phyloP scores from a whole-genome alignment of 2,113 vertebrate species.

The Ameiurus melas region DNA sequence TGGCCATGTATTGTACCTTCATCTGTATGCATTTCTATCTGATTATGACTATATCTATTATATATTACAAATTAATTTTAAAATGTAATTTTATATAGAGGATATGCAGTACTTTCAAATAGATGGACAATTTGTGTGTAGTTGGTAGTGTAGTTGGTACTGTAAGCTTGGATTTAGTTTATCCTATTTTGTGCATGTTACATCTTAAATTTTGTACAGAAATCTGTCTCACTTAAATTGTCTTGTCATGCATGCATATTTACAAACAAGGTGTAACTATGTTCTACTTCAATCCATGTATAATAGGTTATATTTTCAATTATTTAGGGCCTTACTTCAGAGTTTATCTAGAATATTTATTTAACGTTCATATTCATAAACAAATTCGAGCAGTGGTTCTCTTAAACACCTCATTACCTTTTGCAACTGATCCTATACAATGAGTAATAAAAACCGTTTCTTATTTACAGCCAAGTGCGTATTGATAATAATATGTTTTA shows the following conservation, averaged over 20 bases:
- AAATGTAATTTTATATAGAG: neutral
- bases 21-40: neutral
- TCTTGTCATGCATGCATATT: neutral
- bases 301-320: neutral
- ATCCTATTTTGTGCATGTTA: neutral
- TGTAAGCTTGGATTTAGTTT: neutral
- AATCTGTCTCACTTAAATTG: neutral
- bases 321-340: neutral
- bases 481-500: constrained; percentile 1
- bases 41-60: neutral
- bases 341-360: neutral
- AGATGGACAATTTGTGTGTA: neutral
- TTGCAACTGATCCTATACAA: neutral
- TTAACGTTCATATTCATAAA: no score
- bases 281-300: neutral
- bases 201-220: neutral
- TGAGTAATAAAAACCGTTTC: neutral
- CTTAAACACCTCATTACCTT: neutral
- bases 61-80: neutral
- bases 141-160: neutral
- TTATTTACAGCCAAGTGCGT: neutral
- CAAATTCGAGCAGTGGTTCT: neutral
- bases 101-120: neutral
- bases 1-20: no score
- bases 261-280: neutral